Evolutionary conservation across 2,888 invertebrate species (phyloP).

Genomic region (Coremacera marginata): DNA sequence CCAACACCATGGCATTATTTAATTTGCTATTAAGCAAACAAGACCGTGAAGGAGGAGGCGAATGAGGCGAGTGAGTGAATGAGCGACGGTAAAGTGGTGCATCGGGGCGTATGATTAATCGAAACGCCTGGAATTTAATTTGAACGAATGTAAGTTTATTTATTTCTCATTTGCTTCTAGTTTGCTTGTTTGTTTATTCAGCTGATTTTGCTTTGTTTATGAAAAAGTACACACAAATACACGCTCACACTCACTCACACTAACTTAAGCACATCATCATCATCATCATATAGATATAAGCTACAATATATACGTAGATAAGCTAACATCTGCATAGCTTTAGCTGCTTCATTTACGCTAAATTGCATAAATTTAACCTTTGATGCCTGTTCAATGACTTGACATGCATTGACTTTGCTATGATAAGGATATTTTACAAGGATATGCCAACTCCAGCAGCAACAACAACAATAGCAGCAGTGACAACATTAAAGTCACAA

Average conservation of each 20-base stretch:
- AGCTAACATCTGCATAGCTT: too few relatives aligned
- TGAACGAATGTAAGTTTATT: conserved; percentile 6
- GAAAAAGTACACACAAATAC: too few relatives aligned
- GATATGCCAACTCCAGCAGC: neutral
- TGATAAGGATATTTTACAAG: too few relatives aligned
- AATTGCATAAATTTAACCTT: too few relatives aligned
- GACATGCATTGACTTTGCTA: too few relatives aligned
- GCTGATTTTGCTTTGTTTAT: neutral
- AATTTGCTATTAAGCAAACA: conserved; percentile 30
- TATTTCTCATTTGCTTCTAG: conserved; percentile 24
- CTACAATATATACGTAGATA: too few relatives aligned
- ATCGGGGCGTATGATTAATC: conserved; percentile 31
- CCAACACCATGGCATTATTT: conserved; percentile 2
- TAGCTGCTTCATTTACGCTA: too few relatives aligned
- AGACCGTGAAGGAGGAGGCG: neutral
- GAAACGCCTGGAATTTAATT: conserved; percentile 25
- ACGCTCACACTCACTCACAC: too few relatives aligned
- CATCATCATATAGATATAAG: too few relatives aligned
- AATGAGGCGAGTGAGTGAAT: too few relatives aligned
- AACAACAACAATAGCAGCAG: neutral
- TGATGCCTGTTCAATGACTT: too few relatives aligned
- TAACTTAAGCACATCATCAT: too few relatives aligned
- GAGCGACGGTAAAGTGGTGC: neutral
- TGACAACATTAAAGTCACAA: neutral
- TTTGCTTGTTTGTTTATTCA: neutral